Percentiles rank a stretch among this genome's conserved stretches.
Evolutionary conservation across 2,797 vertebrate genomes (phyloP).

Genomic region (Fundulus diaphanus): DNA sequence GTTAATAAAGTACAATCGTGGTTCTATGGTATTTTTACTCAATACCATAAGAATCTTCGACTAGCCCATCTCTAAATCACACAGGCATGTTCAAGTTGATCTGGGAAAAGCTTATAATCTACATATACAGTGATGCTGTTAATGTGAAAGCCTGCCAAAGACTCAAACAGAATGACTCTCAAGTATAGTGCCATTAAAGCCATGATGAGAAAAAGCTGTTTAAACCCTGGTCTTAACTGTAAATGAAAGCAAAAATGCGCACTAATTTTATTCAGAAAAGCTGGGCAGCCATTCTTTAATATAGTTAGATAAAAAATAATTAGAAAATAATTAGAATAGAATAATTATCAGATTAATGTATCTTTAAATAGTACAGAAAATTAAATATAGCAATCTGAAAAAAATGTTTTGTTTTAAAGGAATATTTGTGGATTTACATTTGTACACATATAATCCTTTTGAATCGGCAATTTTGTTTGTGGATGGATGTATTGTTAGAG

Average conservation of each 20-base stretch:
- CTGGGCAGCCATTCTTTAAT: not conserved
- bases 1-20: too few species aligned
- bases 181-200: too few species aligned
- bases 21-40: too few species aligned
- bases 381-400: not conserved
- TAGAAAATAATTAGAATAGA: too few species aligned
- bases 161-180: not conserved
- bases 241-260: not conserved
- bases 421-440: not conserved
- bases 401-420: not conserved
- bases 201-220: not conserved
- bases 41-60: too few species aligned
- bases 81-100: too few species aligned
- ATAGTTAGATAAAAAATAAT: not conserved
- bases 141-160: too few species aligned
- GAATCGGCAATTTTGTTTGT: not conserved
- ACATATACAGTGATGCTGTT: too few species aligned
- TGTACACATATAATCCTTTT: not conserved
- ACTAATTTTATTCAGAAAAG: not conserved
- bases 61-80: too few species aligned
- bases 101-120: too few species aligned
- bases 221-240: not conserved
- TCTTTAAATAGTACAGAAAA: not conserved
- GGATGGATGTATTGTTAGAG: not conserved
- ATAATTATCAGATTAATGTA: not conserved